Percentiles rank a stretch among this genome's conserved stretches.
Evolutionary conservation across 2,797 vertebrate species (phyloP).

Genomic region (Hippoglossus hippoglossus): DNA sequence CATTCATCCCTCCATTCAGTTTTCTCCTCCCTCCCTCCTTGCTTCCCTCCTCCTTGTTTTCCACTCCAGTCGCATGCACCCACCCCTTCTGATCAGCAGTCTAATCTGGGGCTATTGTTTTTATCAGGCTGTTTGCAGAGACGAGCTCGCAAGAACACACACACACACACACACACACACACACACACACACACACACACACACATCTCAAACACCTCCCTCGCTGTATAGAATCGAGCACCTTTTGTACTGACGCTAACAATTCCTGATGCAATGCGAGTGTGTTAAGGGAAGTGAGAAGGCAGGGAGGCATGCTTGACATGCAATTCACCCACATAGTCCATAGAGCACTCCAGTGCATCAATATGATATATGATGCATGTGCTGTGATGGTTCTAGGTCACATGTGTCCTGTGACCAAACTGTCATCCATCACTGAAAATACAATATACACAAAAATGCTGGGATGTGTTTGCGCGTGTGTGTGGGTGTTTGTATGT

Average conservation of each 20-base stretch:
- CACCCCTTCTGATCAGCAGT: slow-evolving; percentile 62
- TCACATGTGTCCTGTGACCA: slow-evolving; percentile 54
- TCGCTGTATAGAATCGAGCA: slow-evolving; percentile 4
- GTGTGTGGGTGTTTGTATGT: slow-evolving; percentile 18
- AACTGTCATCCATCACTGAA: slow-evolving; percentile 28
- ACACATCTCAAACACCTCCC: slow-evolving; percentile 41
- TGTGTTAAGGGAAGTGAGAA: slow-evolving; percentile 9
- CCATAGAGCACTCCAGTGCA: slow-evolving; percentile 35
- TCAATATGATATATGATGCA: slow-evolving; percentile 48
- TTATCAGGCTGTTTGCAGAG: slow-evolving; percentile 68
- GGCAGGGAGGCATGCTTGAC: slow-evolving; percentile 8
- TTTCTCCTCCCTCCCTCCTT: slow-evolving; percentile 50
- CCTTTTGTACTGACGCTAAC: slow-evolving; percentile 10
- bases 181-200: slow-evolving; percentile 22
- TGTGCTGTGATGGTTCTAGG: slow-evolving; percentile 55
- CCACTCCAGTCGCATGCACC: slow-evolving; percentile 61
- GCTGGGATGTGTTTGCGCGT: slow-evolving; percentile 20
- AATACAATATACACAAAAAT: slow-evolving; percentile 3
- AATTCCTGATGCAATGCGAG: slow-evolving; percentile 13
- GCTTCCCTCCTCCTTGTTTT: slow-evolving; percentile 65
- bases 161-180: slow-evolving; percentile 19
- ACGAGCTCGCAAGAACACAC: neutral
- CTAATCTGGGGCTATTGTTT: slow-evolving; percentile 77
- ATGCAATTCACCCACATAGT: slow-evolving; percentile 44
- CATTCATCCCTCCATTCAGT: slow-evolving; percentile 79